phyloP scores from a whole-genome alignment of 2,113 vertebrate genomes.

The Carassius carassius region DNA sequence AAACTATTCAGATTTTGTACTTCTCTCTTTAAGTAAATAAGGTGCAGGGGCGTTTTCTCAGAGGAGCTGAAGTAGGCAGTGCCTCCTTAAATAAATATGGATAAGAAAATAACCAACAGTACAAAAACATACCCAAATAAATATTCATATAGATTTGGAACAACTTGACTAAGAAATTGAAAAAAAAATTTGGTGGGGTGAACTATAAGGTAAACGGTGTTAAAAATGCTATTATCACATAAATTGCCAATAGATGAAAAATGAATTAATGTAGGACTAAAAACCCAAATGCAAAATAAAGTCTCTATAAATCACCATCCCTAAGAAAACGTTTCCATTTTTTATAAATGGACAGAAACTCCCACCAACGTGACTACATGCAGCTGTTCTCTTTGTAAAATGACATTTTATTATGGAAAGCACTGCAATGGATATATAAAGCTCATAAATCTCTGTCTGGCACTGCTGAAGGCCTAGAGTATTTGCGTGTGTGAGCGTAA shows the following conservation, averaged over 20 bases:
- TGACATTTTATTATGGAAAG: conserved; percentile 61
- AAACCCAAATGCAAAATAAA: neutral
- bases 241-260: neutral
- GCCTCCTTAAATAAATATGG: neutral
- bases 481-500: conserved; percentile 1
- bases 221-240: neutral
- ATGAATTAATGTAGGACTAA: neutral
- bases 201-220: neutral
- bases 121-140: neutral
- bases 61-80: neutral
- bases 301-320: neutral
- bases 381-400: conserved; percentile 59
- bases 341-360: conserved; percentile 57
- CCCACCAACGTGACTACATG: conserved; percentile 66
- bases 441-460: conserved; percentile 68
- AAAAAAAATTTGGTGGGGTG: too few relatives aligned
- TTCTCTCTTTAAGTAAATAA: neutral
- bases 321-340: neutral
- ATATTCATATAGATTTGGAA: neutral
- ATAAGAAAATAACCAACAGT: neutral
- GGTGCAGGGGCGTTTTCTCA: neutral
- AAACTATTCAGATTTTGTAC: neutral
- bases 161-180: too few relatives aligned
- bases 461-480: conserved; percentile 53
- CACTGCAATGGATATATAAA: conserved; percentile 63